Percentiles rank a stretch among this genome's conserved stretches.
Conservation (phyloP, 2,888 invertebrate species). For the Junonia oenone region DNA sequence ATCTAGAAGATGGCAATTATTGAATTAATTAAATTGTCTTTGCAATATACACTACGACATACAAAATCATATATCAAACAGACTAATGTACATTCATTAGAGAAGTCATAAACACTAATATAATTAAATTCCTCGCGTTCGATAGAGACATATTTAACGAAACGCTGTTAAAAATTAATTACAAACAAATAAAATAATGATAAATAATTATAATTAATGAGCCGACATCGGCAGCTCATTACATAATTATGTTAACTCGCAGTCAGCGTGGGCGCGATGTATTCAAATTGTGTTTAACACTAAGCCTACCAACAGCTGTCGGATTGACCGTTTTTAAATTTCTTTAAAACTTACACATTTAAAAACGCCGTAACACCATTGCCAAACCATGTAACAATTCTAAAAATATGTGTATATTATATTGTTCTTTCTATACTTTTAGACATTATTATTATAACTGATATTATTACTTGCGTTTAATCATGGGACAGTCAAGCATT, state of each 20-base stretch:
- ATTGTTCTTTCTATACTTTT: too few relatives aligned
- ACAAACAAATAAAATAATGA: constrained; percentile 9
- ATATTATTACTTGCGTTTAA: too few relatives aligned
- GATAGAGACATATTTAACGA: constrained; percentile 6
- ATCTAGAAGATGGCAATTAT: neutral
- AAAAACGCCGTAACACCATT: too few relatives aligned
- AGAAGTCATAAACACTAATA: neutral
- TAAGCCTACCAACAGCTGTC: too few relatives aligned
- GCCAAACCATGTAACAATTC: too few relatives aligned
- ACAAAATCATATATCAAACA: neutral
- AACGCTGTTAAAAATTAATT: constrained; percentile 8
- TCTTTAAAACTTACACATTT: too few relatives aligned
- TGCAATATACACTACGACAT: neutral
- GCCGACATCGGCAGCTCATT: constrained; percentile 11
- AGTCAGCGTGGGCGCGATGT: constrained; percentile 9
- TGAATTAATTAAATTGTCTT: neutral
- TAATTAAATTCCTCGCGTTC: neutral
- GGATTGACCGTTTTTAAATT: too few relatives aligned
- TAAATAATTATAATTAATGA: constrained; percentile 21
- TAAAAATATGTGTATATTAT: too few relatives aligned
- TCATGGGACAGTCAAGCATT: too few relatives aligned
- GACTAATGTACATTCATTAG: neutral
- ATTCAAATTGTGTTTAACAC: constrained; percentile 18
- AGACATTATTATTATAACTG: too few relatives aligned
- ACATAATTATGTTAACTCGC: constrained; percentile 21